Evolutionary conservation across 2,888 invertebrate species (phyloP).

Genomic region (Lepidochitona cinerea): DNA sequence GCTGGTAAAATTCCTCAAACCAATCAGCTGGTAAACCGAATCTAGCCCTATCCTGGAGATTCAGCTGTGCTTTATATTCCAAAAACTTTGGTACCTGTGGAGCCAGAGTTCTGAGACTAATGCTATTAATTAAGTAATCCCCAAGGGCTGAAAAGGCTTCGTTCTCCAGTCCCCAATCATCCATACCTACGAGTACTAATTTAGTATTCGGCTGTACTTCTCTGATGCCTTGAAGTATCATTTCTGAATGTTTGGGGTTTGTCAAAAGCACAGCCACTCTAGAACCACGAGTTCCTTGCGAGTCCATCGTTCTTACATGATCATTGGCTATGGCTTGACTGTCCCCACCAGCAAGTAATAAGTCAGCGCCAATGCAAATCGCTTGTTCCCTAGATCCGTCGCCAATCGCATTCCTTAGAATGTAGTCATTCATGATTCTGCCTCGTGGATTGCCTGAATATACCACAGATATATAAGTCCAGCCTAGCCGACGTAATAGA

Average conservation of each 20-base stretch:
- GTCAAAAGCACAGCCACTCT: constrained; percentile 64
- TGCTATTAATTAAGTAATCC: neutral
- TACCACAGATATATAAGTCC: constrained; percentile 68
- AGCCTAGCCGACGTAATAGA: constrained; percentile 62
- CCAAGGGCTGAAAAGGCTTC: neutral
- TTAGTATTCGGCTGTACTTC: neutral
- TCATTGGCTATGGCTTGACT: constrained; percentile 16
- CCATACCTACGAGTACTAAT: constrained; percentile 53
- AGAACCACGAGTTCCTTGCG: constrained; percentile 29
- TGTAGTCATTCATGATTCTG: neutral
- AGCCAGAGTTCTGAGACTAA: neutral
- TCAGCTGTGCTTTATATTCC: neutral
- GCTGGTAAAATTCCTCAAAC: constrained; percentile 71
- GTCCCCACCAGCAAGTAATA: neutral
- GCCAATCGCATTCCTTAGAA: neutral
- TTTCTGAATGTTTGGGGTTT: constrained; percentile 11
- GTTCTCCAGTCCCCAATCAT: constrained; percentile 35
- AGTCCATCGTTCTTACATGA: constrained; percentile 31
- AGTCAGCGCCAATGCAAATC: neutral
- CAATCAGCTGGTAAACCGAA: constrained; percentile 65
- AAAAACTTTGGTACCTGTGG: neutral
- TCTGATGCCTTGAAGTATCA: neutral
- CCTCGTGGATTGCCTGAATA: constrained; percentile 37
- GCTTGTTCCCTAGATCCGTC: neutral
- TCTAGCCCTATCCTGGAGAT: neutral